Percentiles rank a stretch among this genome's conserved stretches.
Evolutionary conservation across 2,113 vertebrate genomes (phyloP).

Genomic region (Lepus americanus): DNA sequence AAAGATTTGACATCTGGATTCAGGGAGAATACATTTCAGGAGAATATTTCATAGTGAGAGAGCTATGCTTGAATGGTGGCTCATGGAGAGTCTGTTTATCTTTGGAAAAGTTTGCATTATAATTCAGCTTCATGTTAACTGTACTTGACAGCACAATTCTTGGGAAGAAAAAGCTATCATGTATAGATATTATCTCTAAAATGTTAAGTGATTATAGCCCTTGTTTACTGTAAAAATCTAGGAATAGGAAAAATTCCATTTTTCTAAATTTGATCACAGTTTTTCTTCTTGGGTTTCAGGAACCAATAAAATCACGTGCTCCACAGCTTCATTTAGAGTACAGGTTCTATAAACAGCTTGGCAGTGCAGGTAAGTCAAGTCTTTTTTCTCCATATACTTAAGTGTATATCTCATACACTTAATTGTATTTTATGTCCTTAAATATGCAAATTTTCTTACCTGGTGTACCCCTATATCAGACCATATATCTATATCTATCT

Average conservation of each 20-base stretch:
- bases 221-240: slow-evolving; percentile 63
- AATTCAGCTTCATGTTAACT: slow-evolving; percentile 32
- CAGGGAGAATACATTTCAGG: slow-evolving; percentile 27
- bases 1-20: slow-evolving; percentile 45
- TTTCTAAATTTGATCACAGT: slow-evolving; percentile 62
- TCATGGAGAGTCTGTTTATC: neutral
- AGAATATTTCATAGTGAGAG: neutral
- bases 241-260: slow-evolving; percentile 42
- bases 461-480: neutral
- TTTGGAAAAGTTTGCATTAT: neutral
- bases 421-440: too few relatives aligned
- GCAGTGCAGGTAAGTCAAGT: slow-evolving; percentile 92
- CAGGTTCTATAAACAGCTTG: slow-evolving; percentile 98
- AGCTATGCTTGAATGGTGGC: neutral
- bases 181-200: slow-evolving; percentile 36
- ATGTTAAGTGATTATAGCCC: slow-evolving; percentile 14
- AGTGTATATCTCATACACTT: neutral
- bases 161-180: slow-evolving; percentile 42
- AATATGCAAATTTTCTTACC: neutral
- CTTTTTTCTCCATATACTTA: slow-evolving; percentile 37
- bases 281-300: slow-evolving; percentile 88
- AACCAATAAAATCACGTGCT: slow-evolving; percentile 98
- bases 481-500: neutral
- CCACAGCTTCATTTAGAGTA: slow-evolving; percentile 99
- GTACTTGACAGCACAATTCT: slow-evolving; percentile 46